A percentile compares a stretch with the other conserved stretches of the same genome.
phyloP scores from a whole-genome alignment of 2,113 vertebrate species.

The Trematocara unimaculatum region DNA sequence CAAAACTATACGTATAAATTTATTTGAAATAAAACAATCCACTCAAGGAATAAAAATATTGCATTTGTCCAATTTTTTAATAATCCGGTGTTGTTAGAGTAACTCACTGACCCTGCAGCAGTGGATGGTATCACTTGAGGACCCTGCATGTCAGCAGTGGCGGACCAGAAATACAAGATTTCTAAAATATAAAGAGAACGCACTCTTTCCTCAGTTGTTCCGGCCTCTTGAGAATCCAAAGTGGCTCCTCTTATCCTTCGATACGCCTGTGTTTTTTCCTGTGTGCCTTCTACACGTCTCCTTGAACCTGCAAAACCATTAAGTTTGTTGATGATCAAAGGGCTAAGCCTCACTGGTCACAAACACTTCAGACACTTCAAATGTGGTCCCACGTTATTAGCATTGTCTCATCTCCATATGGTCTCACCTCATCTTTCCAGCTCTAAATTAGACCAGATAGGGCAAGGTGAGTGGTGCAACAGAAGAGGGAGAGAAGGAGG shows the following conservation, averaged over 20 bases:
- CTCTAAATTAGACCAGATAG: slow-evolving; percentile 63
- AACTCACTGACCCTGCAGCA: neutral
- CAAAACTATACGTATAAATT: neutral
- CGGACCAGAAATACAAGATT: neutral
- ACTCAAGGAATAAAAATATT: neutral
- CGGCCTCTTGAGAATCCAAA: slow-evolving; percentile 18
- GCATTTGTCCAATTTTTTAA: neutral
- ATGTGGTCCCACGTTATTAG: slow-evolving; percentile 57
- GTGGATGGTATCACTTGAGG: neutral
- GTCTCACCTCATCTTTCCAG: slow-evolving; percentile 29
- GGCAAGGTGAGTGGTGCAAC: slow-evolving; percentile 22
- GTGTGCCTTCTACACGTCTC: slow-evolving; percentile 30
- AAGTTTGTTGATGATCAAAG: slow-evolving; percentile 69
- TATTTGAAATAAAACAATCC: neutral
- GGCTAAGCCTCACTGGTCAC: slow-evolving; percentile 14
- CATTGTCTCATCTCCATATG: slow-evolving; percentile 64
- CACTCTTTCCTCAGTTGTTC: slow-evolving; percentile 18
- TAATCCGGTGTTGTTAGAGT: neutral
- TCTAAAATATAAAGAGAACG: slow-evolving; percentile 17
- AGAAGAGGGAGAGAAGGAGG: neutral
- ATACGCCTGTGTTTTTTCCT: slow-evolving; percentile 8
- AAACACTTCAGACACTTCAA: slow-evolving; percentile 71
- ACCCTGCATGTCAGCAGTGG: neutral
- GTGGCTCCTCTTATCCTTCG: slow-evolving; percentile 17
- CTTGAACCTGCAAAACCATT: slow-evolving; percentile 52